Evolutionary conservation across 2,888 invertebrate species (phyloP).

Genomic region (Drosophila ustulata): DNA sequence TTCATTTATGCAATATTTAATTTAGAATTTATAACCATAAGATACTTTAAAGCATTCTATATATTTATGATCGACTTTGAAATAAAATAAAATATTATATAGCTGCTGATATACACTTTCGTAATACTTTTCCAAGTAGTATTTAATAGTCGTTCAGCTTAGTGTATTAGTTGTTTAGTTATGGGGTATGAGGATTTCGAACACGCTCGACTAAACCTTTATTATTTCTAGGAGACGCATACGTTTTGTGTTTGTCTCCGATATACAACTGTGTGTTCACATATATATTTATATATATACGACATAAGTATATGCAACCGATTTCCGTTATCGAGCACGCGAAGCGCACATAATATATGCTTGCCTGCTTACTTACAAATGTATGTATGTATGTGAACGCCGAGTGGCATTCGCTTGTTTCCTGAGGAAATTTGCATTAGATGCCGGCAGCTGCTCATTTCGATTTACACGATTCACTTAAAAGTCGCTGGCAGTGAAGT

Average conservation of each 20-base stretch:
- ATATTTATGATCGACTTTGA: no score
- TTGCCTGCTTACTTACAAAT: slow-evolving; percentile 5
- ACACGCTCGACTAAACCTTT: slow-evolving; percentile 1
- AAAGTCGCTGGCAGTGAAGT: slow-evolving; percentile 12
- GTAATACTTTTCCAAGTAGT: background rate
- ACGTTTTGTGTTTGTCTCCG: slow-evolving; percentile 27
- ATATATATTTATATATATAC: slow-evolving; percentile 29
- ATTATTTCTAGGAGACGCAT: slow-evolving; percentile 5
- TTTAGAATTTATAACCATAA: no score
- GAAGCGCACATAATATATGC: slow-evolving; percentile 22
- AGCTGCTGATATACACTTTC: no score
- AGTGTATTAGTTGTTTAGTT: background rate
- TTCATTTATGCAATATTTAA: no score
- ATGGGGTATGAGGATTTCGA: slow-evolving; percentile 3
- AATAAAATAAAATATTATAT: no score
- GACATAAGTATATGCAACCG: slow-evolving; percentile 20
- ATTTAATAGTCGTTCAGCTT: background rate
- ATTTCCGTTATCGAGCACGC: slow-evolving; percentile 29
- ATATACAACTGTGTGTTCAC: slow-evolving; percentile 27
- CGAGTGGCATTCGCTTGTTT: slow-evolving; percentile 51
- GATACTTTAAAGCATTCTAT: no score
- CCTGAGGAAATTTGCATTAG: slow-evolving; percentile 70
- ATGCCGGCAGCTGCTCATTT: slow-evolving; percentile 33
- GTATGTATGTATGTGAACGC: background rate
- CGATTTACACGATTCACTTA: slow-evolving; percentile 36